Percentiles rank a stretch among this genome's conserved stretches.
Evolutionary conservation across 2,797 vertebrate genomes (phyloP).

Genomic region (Poecilia gillii): DNA sequence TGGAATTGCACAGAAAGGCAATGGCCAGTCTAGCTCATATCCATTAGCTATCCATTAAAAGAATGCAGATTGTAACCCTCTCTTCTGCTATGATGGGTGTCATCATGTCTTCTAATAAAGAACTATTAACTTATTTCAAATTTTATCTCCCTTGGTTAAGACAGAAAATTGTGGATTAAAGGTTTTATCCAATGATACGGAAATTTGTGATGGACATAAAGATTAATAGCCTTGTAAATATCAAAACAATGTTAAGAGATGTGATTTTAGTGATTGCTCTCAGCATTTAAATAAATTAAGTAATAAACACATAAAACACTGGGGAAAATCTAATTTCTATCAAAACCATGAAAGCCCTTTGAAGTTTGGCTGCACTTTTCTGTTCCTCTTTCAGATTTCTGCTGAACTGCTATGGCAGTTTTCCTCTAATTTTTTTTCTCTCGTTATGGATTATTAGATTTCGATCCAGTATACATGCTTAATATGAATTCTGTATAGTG

Average conservation of each 20-base stretch:
- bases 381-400: conserved; percentile 2
- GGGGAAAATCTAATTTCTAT: not conserved
- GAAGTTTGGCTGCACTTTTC: conserved; percentile 5
- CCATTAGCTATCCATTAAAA: not conserved
- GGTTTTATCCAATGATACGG: not conserved
- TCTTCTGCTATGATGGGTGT: not conserved
- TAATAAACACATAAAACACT: not conserved
- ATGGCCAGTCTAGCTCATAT: too few species aligned
- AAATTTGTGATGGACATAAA: not conserved
- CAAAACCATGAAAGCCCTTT: not conserved
- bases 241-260: not conserved
- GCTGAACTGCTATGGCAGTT: conserved; percentile 5
- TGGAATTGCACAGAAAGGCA: too few species aligned
- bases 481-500: conserved; percentile 61
- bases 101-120: not conserved
- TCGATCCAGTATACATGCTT: conserved; percentile 60
- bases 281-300: not conserved
- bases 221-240: not conserved
- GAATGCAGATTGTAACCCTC: not conserved
- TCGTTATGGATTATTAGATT: conserved; percentile 42
- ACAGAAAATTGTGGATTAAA: not conserved
- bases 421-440: conserved; percentile 1
- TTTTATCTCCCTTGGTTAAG: not conserved
- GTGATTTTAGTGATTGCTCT: not conserved
- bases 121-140: not conserved